Evolutionary conservation across 2,797 vertebrate genomes (phyloP).

Genomic region (Buceros bicornis): DNA sequence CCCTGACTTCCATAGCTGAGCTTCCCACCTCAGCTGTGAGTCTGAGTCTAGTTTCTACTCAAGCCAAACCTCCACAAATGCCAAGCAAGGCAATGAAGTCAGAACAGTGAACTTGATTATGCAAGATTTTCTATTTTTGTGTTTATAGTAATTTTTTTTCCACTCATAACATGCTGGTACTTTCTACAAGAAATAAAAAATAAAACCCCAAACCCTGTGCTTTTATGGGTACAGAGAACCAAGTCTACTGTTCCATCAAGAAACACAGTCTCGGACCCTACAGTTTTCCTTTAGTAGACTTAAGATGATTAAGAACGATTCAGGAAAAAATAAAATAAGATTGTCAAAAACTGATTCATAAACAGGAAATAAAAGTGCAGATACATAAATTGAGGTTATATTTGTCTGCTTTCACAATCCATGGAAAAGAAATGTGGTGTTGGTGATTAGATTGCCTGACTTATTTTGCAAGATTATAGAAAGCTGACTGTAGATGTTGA

Average conservation of each 20-base stretch:
- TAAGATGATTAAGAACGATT: neutral
- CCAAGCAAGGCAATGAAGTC: neutral
- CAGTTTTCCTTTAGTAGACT: neutral
- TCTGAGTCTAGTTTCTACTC: neutral
- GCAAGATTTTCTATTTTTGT: neutral
- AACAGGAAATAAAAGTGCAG: constrained; percentile 10
- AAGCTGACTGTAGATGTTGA: neutral
- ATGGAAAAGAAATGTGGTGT: neutral
- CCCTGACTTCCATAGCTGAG: neutral
- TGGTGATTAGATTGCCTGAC: constrained; percentile 2
- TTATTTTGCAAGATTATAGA: constrained; percentile 2
- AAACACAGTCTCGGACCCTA: neutral
- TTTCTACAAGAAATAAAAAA: neutral
- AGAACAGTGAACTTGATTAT: neutral
- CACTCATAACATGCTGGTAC: neutral
- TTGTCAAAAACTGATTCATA: neutral
- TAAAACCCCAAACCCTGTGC: neutral
- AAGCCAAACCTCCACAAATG: neutral
- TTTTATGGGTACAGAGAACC: neutral
- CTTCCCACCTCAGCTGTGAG: constrained; percentile 19
- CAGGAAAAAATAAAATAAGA: neutral
- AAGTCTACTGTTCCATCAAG: accelerated
- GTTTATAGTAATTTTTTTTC: neutral
- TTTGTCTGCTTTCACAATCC: constrained; percentile 4
- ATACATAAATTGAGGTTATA: neutral